Evolutionary conservation across 2,797 vertebrate species (phyloP), one percentile per base, ranked within the genome.

Genomic region (Siniperca undulata): DNA sequence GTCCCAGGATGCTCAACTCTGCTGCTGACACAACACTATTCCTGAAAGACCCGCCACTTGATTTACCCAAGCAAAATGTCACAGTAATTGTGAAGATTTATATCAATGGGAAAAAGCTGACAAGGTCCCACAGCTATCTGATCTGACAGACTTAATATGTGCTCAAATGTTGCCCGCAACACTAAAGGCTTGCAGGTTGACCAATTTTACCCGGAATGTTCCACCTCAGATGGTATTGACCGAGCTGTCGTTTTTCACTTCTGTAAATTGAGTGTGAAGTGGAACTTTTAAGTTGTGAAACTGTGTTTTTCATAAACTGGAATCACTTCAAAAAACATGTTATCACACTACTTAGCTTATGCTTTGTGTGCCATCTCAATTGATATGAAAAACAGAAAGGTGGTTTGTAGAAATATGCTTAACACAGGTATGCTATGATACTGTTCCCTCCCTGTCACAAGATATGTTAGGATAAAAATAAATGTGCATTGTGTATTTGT

Each of bases 21-120:
- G 88, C 81, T 94, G 93, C 94, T 96, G 93, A 95, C 92, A 90
- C 92, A 73, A 92, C 93, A 94, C 87, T 93, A 90, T 92, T 92
- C 84, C 91, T 94, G 85, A 95, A 95, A 95, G 93, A 92, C 85
- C 92, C 27, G 75, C 89, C 58, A 85, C 93, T 89, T 94, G 94
- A 95, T 95, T 95, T 95, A 88, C 81, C 89, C 88, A 86, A 92
- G 93, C 91, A 93, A 95, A 95, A 95, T 95, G 93, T 92, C 92
- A 91, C 91, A 59, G 94, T 94, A 94, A 96, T 95, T 95, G 95
- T 95, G 89, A 94, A 95, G 94, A 95, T 96, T 95, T 95, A 93
- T 96, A 95, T 95, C 95, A 95, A 95, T 93, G 87, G 92, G 88
- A 94, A 96, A 95, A 85, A 91, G 95, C 95, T 95, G 95, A 96